Evolutionary conservation across 1,140 invertebrate species (phyloP).

Genomic region (Drosophila pachea): DNA sequence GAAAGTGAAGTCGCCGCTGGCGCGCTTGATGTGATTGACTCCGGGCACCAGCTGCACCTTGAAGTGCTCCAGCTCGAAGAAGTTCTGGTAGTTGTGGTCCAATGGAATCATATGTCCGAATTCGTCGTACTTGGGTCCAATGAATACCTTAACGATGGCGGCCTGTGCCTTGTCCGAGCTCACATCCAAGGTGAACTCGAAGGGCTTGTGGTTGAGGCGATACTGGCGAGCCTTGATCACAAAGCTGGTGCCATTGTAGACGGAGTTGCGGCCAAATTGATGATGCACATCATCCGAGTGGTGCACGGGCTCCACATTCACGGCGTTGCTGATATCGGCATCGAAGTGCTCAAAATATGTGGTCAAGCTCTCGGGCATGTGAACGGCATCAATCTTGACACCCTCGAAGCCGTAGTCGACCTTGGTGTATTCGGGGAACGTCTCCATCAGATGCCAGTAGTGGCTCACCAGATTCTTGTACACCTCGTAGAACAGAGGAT

Average conservation of each 20-base stretch:
- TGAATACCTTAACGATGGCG: constrained; percentile 81
- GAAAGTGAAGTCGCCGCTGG: constrained; percentile 66
- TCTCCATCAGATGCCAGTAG: constrained; percentile 81
- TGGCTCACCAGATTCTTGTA: constrained; percentile 82
- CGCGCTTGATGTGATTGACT: constrained; percentile 66
- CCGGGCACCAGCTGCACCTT: constrained; percentile 67
- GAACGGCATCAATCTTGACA: constrained; percentile 83
- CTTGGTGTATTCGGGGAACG: constrained; percentile 80
- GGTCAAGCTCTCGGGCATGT: constrained; percentile 83
- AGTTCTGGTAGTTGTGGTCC: constrained; percentile 75
- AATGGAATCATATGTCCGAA: constrained; percentile 75
- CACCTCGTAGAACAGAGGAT: constrained; percentile 84
- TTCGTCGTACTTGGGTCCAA: constrained; percentile 82
- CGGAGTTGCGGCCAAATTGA: constrained; percentile 82
- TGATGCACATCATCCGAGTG: constrained; percentile 78
- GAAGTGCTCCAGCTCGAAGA: constrained; percentile 76
- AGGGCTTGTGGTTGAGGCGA: constrained; percentile 84
- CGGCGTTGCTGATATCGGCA: constrained; percentile 84
- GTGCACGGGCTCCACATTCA: constrained; percentile 78
- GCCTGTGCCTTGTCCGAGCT: constrained; percentile 80
- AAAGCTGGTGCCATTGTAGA: constrained; percentile 82
- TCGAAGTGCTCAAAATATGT: constrained; percentile 86
- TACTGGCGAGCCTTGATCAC: constrained; percentile 80
- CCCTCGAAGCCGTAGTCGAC: constrained; percentile 83
- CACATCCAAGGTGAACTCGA: constrained; percentile 81